Evolutionary conservation across 2,113 vertebrate genomes (phyloP), one percentile per base, ranked within the genome.

Genomic region (Eclectus roratus): DNA sequence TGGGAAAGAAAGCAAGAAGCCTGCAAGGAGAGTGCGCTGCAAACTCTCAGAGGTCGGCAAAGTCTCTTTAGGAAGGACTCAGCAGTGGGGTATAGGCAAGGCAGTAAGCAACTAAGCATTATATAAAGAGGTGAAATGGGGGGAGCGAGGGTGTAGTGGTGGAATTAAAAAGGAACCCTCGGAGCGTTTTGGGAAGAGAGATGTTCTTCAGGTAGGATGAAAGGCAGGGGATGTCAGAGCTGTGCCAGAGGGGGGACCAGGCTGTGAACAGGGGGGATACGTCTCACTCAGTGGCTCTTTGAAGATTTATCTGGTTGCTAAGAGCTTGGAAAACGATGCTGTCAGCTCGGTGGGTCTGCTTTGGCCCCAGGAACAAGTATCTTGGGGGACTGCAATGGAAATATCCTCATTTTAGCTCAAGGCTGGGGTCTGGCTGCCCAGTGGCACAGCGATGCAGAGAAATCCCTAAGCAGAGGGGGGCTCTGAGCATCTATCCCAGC

Each of bases 181-280:
- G 2, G 80, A 78, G 72, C 1, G 1, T 65, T 84, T 80, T 3
- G 16, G 79, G 88, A 60, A 35, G 19, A 46, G 91, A 70, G 79
- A 71, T 37, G 50, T 74, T 88, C 63, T 83, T 79, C 80, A 21
- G 7, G 43, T 18, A 64, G 80, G 87, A 92, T 94, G 80, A 88
- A 92, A 96, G 84, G 35, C 17, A 2, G 19, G 25, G 46, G 65
- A 56, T 24, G 81, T 11, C 9, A 5, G 69, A 72, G 85, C 7
- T 6, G 53, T 1, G 74, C 79, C 2, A 1, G 66, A 56, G 74
- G 14, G 9, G 2, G 65, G 82, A 37, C 6, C 0, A 0, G n/a
- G 76, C 44, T 69, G 8, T 2, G 70, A 63, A 49, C 0, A 0
- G 28, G 5, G 85, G 68, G 53, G 52, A 73, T 17, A 18, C 4